Evolutionary conservation across 1,140 invertebrate genomes (phyloP), one percentile per base, ranked within the genome.

Genomic region (Drosophila serrata): DNA sequence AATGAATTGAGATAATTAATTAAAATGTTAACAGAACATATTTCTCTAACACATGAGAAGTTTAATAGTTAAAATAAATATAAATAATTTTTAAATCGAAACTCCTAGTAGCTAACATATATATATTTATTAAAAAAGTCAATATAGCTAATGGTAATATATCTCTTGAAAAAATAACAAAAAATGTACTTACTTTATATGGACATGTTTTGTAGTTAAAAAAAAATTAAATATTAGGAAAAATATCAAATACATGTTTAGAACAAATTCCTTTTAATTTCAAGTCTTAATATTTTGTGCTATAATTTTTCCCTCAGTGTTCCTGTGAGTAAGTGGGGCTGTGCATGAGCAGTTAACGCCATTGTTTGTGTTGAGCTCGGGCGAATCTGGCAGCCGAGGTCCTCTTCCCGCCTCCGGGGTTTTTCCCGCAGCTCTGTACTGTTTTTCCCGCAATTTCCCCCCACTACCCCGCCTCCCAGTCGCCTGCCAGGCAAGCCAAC

Each of bases 281-380:
- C 24, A 2, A 24, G 24, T 24, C 24, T 4, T 24, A 4, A 24
- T 4, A 24, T 24, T 4, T n/a, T 15, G 6, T 13, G 9, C 0
- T 11, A 9, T 6, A 31, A 9, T 46, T 17, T 45, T 48, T 59
- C 11, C 37, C n/a, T 3, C 27, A 35, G 42, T 63, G 58, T 46
- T 22, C 45, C 40, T 48, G 43, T 63, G 35, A 64, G 22, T 40
- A 58, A 40, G 61, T 59, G 77, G 43, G 60, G 59, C 31, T 46
- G 42, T 65, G 53, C 24, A 51, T 58, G 35, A 67, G 62, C 62
- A 79, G 75, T 87, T 87, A 79, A 87, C 82, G 75, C 65, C 60
- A 79, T 87, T 87, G 82, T 82, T 86, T 86, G 82, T 79, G 56
- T 75, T 75, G 46, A 61, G 82, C 74, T 65, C 69, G 62, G 58